phyloP scores from a whole-genome alignment of 1,140 invertebrate genomes.

The Caenorhabditis briggsae region DNA sequence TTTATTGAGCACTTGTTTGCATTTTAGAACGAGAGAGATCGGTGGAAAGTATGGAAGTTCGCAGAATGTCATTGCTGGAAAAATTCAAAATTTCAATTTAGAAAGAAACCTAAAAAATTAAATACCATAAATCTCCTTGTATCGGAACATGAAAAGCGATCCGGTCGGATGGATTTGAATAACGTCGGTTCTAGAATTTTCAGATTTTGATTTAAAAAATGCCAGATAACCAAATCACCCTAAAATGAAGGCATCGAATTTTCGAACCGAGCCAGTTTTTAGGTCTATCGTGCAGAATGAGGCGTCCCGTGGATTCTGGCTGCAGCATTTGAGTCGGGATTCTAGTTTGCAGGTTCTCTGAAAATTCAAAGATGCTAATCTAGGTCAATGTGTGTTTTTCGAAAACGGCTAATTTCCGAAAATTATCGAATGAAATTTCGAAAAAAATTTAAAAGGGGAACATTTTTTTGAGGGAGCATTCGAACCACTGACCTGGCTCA shows the following conservation, averaged over 20 bases:
- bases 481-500: no score
- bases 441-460: no score
- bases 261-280: neutral
- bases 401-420: no score
- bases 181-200: conserved; percentile 15
- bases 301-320: neutral
- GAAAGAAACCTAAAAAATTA: no score
- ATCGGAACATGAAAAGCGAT: conserved; percentile 8
- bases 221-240: no score
- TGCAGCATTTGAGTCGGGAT: neutral
- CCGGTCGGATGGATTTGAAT: conserved; percentile 4
- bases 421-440: no score
- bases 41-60: conserved; percentile 31
- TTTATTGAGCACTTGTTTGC: neutral
- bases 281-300: conserved; percentile 16
- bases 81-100: no score
- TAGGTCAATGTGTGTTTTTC: no score
- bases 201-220: no score
- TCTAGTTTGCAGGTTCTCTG: neutral
- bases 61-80: conserved; percentile 15
- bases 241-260: neutral
- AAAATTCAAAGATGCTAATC: neutral
- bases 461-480: no score
- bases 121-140: conserved; percentile 39
- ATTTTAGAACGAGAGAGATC: neutral